Base-by-base conservation (phyloP, 30 jellyfish, hydroid and myxozoan genomes). In the Hydra vulgaris region DNA sequence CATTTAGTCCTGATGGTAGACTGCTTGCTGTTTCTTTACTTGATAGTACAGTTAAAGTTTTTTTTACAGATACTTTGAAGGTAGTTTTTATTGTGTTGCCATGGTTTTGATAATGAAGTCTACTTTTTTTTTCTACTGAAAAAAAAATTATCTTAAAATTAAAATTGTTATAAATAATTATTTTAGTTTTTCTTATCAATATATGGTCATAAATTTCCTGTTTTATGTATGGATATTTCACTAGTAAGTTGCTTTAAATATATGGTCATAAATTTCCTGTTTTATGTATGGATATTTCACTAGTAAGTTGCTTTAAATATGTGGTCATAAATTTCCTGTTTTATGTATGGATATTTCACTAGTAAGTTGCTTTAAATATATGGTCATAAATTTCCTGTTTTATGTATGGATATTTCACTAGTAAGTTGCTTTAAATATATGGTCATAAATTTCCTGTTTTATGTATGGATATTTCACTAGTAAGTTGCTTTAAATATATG, bases 191-290 rank as follows among this genome's bases (percentile, higher is more conserved):
- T 85, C 77, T 27, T 94, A 72, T 87, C 99, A 20, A 88, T 94
- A 70, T 94, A 94, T 82, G 99, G 99, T 24, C 99, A 94, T 72
- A 94, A 94, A 82, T 74, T 94, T 0, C 99, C 99, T 1, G 99
- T 94, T 3, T 74, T 85, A n/a, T 87, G 99, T 77, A 88, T 88
- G 96, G 99, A 94, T 71, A 94, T 94, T 15, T 94, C 99, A 0
- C 71, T 92, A 89, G 99, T 92, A 85, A 81, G 96, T 73, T 5
- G 12, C 12, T 40, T 5, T 40, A 3, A 40, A 3, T 40, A 40
- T 40, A 3, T 40, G 12, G 5, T 27, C 0, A 15, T 78, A 0
- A 0, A 0, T 75, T 75, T 75, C 0, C 18, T 0, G 99, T 94
- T 3, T 74, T 85, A n/a, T 87, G 99, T 77, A 88, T 88, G 96